Conservation (phyloP, 2,888 invertebrate genomes). For the Portevinia maculata region DNA sequence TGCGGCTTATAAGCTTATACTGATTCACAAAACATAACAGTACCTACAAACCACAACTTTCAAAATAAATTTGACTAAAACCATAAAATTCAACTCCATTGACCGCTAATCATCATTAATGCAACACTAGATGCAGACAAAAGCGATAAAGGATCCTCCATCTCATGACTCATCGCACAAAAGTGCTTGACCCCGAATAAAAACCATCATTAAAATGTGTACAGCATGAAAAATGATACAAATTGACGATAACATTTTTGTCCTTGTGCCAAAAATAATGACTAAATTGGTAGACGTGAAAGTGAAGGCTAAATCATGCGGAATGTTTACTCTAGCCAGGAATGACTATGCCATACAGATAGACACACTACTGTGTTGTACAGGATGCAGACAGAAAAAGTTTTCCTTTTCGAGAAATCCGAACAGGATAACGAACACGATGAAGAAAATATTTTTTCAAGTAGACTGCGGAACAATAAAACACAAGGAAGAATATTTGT, state of each 20-base stretch:
- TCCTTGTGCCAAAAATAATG: constrained; percentile 73
- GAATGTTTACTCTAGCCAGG: constrained; percentile 39
- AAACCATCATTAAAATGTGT: constrained; percentile 59
- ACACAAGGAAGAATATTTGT: constrained; percentile 45
- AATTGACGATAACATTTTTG: constrained; percentile 70
- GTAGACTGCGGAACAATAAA: constrained; percentile 74
- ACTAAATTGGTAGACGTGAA: constrained; percentile 67
- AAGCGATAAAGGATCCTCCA: constrained; percentile 32
- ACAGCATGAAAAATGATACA: constrained; percentile 45
- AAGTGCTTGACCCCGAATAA: constrained; percentile 62
- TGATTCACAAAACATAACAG: no score
- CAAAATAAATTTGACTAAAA: not conserved
- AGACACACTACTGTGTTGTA: not conserved
- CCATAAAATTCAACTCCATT: constrained; percentile 26
- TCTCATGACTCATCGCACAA: constrained; percentile 64
- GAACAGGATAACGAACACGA: constrained; percentile 40
- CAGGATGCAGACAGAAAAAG: constrained; percentile 53
- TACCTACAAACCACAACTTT: not conserved
- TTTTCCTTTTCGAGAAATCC: constrained; percentile 40
- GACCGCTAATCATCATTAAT: constrained; percentile 65
- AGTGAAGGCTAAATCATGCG: constrained; percentile 72
- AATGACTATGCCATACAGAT: constrained; percentile 8
- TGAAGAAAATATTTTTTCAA: constrained; percentile 53
- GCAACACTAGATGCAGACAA: constrained; percentile 57
- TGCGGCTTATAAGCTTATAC: no score